Percentiles rank a stretch among this genome's conserved stretches.
Conservation (phyloP, 2,888 invertebrate genomes). For the Terebella lapidaria region DNA sequence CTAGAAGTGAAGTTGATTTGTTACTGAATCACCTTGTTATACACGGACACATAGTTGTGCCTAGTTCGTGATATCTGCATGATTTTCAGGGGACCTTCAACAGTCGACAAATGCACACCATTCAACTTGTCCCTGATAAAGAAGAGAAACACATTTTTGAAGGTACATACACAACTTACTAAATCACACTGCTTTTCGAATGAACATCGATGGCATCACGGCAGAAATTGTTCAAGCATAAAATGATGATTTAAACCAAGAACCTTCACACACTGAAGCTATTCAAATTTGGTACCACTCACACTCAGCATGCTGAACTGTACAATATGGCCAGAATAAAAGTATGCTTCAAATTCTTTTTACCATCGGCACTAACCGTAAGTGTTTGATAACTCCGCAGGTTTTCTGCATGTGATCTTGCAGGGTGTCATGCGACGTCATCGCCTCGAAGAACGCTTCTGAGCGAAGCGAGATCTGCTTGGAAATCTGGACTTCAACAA, state of each 20-base stretch:
- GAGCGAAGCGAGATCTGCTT: constrained; percentile 90
- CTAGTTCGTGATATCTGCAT: constrained; percentile 56
- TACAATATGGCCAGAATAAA: no score
- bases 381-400: constrained; percentile 41
- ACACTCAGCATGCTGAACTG: no score
- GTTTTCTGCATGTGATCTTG: constrained; percentile 79
- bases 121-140: constrained; percentile 65
- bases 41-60: constrained; percentile 45
- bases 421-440: constrained; percentile 95
- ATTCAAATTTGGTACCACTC: no score
- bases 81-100: constrained; percentile 74
- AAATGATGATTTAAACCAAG: no score
- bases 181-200: no score
- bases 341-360: no score
- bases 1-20: background rate
- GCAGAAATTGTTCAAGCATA: no score
- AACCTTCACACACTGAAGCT: no score
- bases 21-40: constrained; percentile 46
- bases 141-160: background rate
- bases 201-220: no score
- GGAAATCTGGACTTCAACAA: constrained; percentile 89
- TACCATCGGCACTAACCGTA: constrained; percentile 42
- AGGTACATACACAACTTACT: no score
- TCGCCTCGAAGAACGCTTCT: constrained; percentile 95
- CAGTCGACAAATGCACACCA: constrained; percentile 72